A percentile compares a stretch with the other conserved stretches of the same genome.
These are phyloP conservation scores for Podarcis lilfordi DNA, from an alignment of 2,797 vertebrate genomes.

Conservation along the genomic window DNA sequence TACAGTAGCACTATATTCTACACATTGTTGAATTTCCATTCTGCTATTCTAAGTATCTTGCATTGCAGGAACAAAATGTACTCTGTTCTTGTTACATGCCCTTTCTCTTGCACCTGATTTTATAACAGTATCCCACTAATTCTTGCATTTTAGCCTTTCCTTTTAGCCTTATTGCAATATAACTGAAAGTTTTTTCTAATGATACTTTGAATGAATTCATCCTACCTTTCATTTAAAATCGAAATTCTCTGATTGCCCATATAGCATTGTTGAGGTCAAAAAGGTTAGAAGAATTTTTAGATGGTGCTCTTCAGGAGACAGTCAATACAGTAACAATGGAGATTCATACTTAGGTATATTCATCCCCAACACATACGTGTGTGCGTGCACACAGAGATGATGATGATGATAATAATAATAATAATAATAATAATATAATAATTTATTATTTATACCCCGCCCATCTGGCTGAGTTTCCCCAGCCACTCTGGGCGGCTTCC, in stretches of 20 bases:
- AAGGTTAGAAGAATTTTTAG: not conserved
- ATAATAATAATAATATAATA: too few relatives aligned
- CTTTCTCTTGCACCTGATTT: not conserved
- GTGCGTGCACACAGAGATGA: too few relatives aligned
- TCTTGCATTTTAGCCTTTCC: not conserved
- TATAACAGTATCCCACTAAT: not conserved
- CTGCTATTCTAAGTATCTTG: not conserved
- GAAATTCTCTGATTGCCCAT: not conserved
- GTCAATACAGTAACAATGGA: not conserved
- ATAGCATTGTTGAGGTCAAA: not conserved
- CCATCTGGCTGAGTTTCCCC: too few relatives aligned
- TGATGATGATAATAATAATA: too few relatives aligned
- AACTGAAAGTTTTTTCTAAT: too few relatives aligned
- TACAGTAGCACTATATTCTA: not conserved
- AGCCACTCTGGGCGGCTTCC: too few relatives aligned
- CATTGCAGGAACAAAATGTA: not conserved
- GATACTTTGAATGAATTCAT: not conserved
- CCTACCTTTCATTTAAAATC: not conserved
- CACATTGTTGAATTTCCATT: not conserved
- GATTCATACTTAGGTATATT: not conserved
- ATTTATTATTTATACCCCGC: too few relatives aligned
- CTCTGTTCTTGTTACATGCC: not conserved
- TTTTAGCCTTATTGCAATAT: not conserved
- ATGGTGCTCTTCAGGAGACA: not conserved
- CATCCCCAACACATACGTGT: not conserved